Evolutionary conservation across 2,888 invertebrate genomes (phyloP), one percentile per base, ranked within the genome.

Genomic region (Drosophila anomelani): DNA sequence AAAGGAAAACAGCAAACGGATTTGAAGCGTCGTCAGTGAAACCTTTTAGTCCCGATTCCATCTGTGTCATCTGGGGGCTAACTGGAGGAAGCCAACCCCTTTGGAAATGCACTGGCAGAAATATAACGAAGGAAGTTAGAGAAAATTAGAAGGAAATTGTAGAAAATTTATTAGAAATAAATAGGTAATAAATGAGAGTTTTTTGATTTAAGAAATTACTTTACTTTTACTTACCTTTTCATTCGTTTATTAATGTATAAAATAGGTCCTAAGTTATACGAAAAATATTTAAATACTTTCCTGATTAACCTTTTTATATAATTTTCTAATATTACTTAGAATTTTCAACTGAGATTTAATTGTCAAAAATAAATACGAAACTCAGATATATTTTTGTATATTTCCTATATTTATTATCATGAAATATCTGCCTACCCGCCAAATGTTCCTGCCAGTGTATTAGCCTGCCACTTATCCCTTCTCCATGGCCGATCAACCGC

Each of bases 401-500:
- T 23, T 20, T 41, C 2, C 0, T 17, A 2, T 17, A 13, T 23
- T 4, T 13, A 23, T 46, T 15, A 15, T 15, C 26, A 3, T 4
- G 1, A 15, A 44, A 29, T 4, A 6, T 29, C 29, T 29, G 2
- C 5, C 29, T 29, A 8, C 8, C 8, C 7, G 7, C 8, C 7
- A 8, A 29, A 32, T 32, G 1, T 10, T 41, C 34, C 8, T 12
- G 3, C 10, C 15, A 12, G 61, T 64, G 64, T 17, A 9, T 17
- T 9, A 15, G 13, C 34, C 26, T 38, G 46, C 51, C 87, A 69
- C 74, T 84, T 80, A 80, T 80, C 60, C 85, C 76, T 79, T 85
- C 75, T 75, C 78, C 75, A 78, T 79, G 88, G 67, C 84, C 77
- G 82, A 88, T 88, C 86, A 85, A 88, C 80, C 85, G 86, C 86